Evolutionary conservation across 2,797 vertebrate species (phyloP), one percentile per base, ranked within the genome.

Genomic region (Epinephelus malabaricus): DNA sequence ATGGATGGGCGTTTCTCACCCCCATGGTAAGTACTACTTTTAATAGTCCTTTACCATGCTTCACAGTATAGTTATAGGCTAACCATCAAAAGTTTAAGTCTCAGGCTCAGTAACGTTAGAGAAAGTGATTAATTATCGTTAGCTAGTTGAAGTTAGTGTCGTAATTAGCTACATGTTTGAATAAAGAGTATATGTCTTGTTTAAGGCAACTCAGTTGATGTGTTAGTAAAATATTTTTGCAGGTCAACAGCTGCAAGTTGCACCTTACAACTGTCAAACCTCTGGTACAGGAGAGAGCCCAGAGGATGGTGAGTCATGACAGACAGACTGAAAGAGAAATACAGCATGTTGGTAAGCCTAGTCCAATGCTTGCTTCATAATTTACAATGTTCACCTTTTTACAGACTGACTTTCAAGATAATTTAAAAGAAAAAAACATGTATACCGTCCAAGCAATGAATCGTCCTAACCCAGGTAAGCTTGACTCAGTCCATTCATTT

Each of bases 211-310:
- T 49, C 4, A 21, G 6, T 13, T 73, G 30, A 81, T 70, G 3
- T 25, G 0, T 30, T 14, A 0, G 25, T 64, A 3, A 45, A 53
- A 27, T 17, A 34, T 43, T 60, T 78, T 15, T 34, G 47, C 77
- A 96, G 95, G 89, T 95, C 21, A 94, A 88, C 87, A 92, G 92
- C 58, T 95, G 94, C 80, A 95, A 92, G 73, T 79, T 95, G 77
- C 94, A 94, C 70, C 69, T 88, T 2, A 83, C 86, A 30, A 71
- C 81, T 13, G 82, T 84, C 55, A 95, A 87, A 56, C 76, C 91
- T 5, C 18, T 72, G 8, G 69, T 75, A 3, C 80, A 86, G 0
- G 91, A 91, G 4, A 90, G 66, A 86, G 43, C 19, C 34, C 87
- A 86, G 27, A 86, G 45, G 47, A 75, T 59, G 77, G 95, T 95